A percentile compares a stretch with the other conserved stretches of the same genome.
Evolutionary conservation across 2,113 vertebrate genomes (phyloP).

Genomic region (Dunckerocampus dactyliophorus): DNA sequence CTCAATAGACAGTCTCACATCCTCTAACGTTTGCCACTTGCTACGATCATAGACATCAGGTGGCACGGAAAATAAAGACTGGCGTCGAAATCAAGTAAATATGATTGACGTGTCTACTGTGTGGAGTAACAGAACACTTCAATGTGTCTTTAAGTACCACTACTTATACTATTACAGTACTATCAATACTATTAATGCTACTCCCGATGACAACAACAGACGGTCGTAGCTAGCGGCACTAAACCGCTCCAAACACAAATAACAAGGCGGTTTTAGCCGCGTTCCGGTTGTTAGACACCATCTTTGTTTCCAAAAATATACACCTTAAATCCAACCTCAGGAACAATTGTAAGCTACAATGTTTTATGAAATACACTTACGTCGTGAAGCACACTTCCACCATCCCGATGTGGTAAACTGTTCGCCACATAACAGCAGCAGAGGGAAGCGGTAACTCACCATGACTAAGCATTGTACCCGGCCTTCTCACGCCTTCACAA

Average conservation of each 20-base stretch:
- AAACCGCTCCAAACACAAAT: slow-evolving; percentile 18
- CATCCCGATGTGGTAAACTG: slow-evolving; percentile 51
- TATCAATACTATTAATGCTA: slow-evolving; percentile 13
- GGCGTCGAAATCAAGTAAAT: neutral
- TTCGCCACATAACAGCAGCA: slow-evolving; percentile 50
- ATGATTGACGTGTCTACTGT: neutral
- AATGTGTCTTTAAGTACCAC: neutral
- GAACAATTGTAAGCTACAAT: neutral
- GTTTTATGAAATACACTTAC: slow-evolving; percentile 50
- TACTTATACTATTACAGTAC: neutral
- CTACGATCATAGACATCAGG: slow-evolving; percentile 23
- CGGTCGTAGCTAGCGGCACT: slow-evolving; percentile 26
- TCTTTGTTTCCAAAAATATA: neutral
- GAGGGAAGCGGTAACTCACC: slow-evolving; percentile 73
- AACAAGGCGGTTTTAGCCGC: slow-evolving; percentile 12
- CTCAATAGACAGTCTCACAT: neutral
- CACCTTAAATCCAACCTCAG: neutral
- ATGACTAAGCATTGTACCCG: slow-evolving; percentile 78
- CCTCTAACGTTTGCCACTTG: slow-evolving; percentile 4
- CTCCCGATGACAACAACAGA: slow-evolving; percentile 45
- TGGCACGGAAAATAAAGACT: neutral
- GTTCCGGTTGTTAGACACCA: neutral
- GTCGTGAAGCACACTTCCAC: slow-evolving; percentile 43
- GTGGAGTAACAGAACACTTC: neutral
- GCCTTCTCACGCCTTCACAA: slow-evolving; percentile 61